A percentile compares a stretch with the other conserved stretches of the same genome.
Evolutionary conservation across 2,888 invertebrate genomes (phyloP).

Genomic region (Vannuccia rotundouncinata): DNA sequence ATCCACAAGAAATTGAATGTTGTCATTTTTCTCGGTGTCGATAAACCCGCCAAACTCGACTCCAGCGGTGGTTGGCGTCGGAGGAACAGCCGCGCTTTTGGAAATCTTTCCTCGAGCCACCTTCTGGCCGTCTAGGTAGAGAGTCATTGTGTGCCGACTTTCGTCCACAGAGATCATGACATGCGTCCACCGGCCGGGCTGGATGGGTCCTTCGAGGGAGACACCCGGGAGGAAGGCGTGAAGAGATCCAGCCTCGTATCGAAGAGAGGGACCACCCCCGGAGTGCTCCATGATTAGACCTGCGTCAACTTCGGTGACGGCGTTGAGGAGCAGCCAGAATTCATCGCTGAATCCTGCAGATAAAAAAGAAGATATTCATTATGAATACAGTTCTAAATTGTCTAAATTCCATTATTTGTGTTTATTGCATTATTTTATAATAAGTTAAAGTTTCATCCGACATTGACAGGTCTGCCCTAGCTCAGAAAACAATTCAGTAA

Average conservation of each 20-base stretch:
- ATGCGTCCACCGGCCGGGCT: neutral
- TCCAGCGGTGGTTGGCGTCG: neutral
- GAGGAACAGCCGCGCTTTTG: neutral
- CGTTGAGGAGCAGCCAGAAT: neutral
- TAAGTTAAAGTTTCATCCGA: too few species aligned
- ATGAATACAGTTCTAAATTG: too few species aligned
- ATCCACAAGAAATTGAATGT: neutral
- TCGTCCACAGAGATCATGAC: neutral
- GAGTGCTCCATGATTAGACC: neutral
- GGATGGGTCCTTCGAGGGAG: neutral
- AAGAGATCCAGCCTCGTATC: neutral
- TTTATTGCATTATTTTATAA: too few species aligned
- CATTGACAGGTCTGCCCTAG: too few species aligned
- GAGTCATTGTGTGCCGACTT: neutral
- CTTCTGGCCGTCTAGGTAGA: neutral
- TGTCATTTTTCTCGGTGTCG: neutral
- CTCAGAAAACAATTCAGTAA: too few species aligned
- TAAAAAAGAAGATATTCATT: too few species aligned
- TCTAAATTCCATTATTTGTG: neutral
- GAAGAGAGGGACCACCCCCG: neutral
- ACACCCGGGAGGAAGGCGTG: neutral
- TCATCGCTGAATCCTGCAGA: conserved; percentile 4
- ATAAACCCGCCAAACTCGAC: neutral
- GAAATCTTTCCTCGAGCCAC: neutral
- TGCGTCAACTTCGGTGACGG: neutral